These are phyloP conservation scores for Drosophila aldrichi DNA, from an alignment of 2,888 invertebrate genomes.

Conservation along the genomic window DNA sequence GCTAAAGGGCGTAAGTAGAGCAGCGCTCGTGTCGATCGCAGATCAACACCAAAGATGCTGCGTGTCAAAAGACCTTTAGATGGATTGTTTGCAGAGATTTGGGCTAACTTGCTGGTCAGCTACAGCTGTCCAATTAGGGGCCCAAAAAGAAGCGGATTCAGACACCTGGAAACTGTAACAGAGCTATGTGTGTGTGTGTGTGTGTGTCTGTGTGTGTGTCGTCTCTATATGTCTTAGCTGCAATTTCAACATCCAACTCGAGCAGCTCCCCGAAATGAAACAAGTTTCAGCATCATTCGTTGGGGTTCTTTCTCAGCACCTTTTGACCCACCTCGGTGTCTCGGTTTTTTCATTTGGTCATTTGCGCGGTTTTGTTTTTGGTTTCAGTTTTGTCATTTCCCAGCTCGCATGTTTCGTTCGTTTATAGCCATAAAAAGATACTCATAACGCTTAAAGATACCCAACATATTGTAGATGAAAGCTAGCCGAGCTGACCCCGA, in stretches of 20 bases:
- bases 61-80: constrained; percentile 58
- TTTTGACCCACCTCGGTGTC: constrained; percentile 67
- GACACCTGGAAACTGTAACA: constrained; percentile 19
- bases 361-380: constrained; percentile 1
- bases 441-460: constrained; percentile 39
- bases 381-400: constrained; percentile 37
- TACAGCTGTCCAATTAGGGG: constrained; percentile 45
- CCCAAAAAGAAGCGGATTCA: constrained; percentile 1
- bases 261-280: constrained; percentile 48
- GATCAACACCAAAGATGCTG: constrained; percentile 39
- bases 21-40: constrained; percentile 16
- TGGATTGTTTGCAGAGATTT: constrained; percentile 50
- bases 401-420: constrained; percentile 40
- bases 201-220: background rate
- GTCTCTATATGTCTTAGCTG: constrained; percentile 1
- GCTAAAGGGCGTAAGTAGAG: constrained; percentile 56
- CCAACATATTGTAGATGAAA: constrained; percentile 63
- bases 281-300: constrained; percentile 64
- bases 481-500: constrained; percentile 64
- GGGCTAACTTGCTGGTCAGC: constrained; percentile 13
- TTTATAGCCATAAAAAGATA: constrained; percentile 72
- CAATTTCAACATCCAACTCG: constrained; percentile 28
- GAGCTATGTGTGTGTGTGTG: background rate
- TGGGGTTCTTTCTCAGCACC: constrained; percentile 75
- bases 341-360: constrained; percentile 26